Conservation (phyloP, 2,888 invertebrate genomes). For the Drosophila nr. fundita region DNA sequence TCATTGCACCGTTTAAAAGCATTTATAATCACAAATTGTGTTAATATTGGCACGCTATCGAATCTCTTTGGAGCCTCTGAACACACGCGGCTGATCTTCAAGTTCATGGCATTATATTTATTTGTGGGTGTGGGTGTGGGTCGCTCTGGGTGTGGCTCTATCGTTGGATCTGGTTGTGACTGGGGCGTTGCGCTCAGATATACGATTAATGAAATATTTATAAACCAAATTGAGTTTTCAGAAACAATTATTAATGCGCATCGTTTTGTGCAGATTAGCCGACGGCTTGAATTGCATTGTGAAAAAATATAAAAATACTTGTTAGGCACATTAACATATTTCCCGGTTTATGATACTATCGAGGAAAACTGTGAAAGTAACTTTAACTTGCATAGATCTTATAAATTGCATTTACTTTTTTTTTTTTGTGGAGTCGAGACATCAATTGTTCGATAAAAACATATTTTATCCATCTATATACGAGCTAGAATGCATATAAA, state of each 20-base stretch:
- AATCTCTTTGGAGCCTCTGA: constrained; percentile 38
- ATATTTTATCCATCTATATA: neutral
- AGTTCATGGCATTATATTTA: constrained; percentile 63
- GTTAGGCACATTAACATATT: constrained; percentile 32
- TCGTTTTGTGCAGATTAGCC: constrained; percentile 46
- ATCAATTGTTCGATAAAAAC: neutral
- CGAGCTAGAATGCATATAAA: neutral
- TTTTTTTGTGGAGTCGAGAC: neutral
- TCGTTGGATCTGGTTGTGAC: constrained; percentile 24
- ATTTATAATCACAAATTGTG: constrained; percentile 81
- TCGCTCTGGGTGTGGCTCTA: constrained; percentile 42
- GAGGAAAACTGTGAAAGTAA: constrained; percentile 30
- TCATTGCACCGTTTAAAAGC: constrained; percentile 78
- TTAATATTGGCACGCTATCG: constrained; percentile 80
- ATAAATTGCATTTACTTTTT: constrained; percentile 4
- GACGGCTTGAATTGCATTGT: constrained; percentile 57
- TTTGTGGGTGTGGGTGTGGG: constrained; percentile 41
- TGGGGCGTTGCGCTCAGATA: constrained; percentile 40
- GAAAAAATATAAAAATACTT: constrained; percentile 19
- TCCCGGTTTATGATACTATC: constrained; percentile 2
- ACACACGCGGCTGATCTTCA: constrained; percentile 55
- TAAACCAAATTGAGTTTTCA: constrained; percentile 77
- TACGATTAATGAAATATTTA: constrained; percentile 75
- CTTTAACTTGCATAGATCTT: constrained; percentile 20
- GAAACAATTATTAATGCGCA: constrained; percentile 64